These are phyloP conservation scores for Madoqua kirkii DNA, from an alignment of 2,113 vertebrate species.

Conservation along the genomic window DNA sequence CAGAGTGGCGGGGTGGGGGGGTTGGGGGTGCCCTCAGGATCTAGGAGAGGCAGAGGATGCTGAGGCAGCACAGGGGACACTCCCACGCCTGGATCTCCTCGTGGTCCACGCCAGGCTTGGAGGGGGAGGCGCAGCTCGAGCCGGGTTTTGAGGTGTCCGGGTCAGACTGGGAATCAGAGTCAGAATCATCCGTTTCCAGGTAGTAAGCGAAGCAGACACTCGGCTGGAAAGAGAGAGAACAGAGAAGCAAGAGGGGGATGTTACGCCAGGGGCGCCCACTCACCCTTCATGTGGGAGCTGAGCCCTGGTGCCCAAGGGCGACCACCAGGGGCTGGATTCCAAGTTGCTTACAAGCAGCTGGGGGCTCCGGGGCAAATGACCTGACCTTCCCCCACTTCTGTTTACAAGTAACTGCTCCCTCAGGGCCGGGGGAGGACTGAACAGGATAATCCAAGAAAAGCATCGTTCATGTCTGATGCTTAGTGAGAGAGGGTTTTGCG, in stretches of 20 bases:
- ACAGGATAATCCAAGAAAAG: neutral
- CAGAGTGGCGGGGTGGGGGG: too few relatives aligned
- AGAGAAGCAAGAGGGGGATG: neutral
- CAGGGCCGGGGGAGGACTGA: neutral
- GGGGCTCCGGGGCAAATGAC: neutral
- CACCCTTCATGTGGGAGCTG: neutral
- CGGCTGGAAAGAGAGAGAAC: neutral
- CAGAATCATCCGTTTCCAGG: neutral
- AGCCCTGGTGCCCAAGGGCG: neutral
- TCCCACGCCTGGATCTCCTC: neutral
- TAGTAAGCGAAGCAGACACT: neutral
- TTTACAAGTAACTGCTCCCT: neutral
- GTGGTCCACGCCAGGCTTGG: neutral
- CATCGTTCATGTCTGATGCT: fast-evolving
- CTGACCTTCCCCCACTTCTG: neutral
- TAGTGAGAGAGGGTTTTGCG: neutral
- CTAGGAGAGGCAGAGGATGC: neutral
- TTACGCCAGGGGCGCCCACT: fast-evolving
- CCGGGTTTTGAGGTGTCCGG: neutral
- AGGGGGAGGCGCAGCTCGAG: neutral
- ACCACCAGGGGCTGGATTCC: neutral
- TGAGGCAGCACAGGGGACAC: neutral
- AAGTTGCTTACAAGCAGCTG: neutral
- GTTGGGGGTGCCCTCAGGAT: fast-evolving
- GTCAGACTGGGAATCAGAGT: neutral